Evolutionary conservation across 1,140 invertebrate species (phyloP), one percentile per base, ranked within the genome.

Genomic region (Orussus abietinus): DNA sequence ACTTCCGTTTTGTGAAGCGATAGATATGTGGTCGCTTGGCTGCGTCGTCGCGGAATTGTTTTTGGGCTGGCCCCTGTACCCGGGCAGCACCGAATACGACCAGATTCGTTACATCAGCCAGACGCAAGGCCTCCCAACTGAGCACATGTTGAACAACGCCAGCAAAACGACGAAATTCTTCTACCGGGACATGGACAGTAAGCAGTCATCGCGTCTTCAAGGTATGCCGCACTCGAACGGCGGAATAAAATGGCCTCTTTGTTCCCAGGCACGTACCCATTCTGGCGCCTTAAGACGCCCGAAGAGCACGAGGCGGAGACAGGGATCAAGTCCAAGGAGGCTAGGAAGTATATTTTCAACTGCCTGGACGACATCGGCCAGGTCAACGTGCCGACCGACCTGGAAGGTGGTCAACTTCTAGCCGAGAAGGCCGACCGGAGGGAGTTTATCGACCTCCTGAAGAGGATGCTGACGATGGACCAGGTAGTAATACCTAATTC

Each of bases 11-110:
- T 97, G 94, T 78, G 97, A 99, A 75, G 93, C 96, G 3, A 99
- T 99, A 55, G 97, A 99, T 73, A 99, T 99, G 96, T 99, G 97
- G 97, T 98, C 96, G 0, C 77, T 99, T 39, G 97, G 97, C 14
- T 99, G 97, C 76, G 97, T 99, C 38, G 96, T 99, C 13, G 97
- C 97, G 2, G 97, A 99, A 71, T 78, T 99, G 34, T 99, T 99
- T 75, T 80, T 99, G 11, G 97, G 97, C 42, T 99, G 97, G 97
- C 97, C 97, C 11, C 77, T 99, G 2, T 99, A 99, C 76, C 97
- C 97, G 1, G 97, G 97, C 34, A 96, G 94, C 17, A 98, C 96
- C 1, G 97, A 99, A 75, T 99, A 98, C 73, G 97, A 99, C 76
- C 97, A 99, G 75, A 99, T 99, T 58, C 80, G 97, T 25, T 82